Evolutionary conservation across 2,888 invertebrate species (phyloP).

Genomic region (Epistrophella euchroma): DNA sequence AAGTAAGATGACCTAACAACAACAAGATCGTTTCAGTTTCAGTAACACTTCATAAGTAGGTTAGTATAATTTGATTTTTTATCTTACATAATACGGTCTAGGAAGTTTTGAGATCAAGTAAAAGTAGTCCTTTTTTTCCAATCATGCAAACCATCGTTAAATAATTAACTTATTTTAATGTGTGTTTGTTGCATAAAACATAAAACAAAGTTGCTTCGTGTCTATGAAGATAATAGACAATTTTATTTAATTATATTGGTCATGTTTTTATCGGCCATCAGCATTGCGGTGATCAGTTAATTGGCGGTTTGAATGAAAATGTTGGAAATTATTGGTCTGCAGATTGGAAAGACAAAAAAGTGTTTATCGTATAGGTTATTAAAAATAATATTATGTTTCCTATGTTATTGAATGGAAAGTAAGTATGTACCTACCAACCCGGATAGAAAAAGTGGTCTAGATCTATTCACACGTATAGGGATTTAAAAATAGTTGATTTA

Average conservation of each 20-base stretch:
- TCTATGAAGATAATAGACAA: background rate
- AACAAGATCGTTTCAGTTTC: conserved; percentile 16
- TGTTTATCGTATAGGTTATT: conserved; percentile 14
- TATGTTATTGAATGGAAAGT: conserved; percentile 51
- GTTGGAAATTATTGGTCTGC: conserved; percentile 19
- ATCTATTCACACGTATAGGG: background rate
- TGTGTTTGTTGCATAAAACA: conserved; percentile 16
- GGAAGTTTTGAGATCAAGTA: conserved; percentile 3
- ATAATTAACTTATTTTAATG: conserved; percentile 25
- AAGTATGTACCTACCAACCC: background rate
- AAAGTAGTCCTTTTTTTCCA: conserved; percentile 9
- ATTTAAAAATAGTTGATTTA: background rate
- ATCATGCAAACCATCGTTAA: background rate
- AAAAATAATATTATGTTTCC: conserved; percentile 39
- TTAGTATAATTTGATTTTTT: conserved; percentile 11
- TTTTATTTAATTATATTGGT: conserved; percentile 26
- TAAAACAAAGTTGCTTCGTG: conserved; percentile 5
- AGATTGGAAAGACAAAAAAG: conserved; percentile 41
- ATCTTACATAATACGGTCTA: conserved; percentile 24
- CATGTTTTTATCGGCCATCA: conserved; percentile 5
- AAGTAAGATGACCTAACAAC: conserved; percentile 33
- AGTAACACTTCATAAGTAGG: conserved; percentile 18
- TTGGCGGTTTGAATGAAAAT: conserved; percentile 2
- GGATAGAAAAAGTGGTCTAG: conserved; percentile 4
- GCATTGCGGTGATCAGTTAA: conserved; percentile 28